Base-by-base conservation (phyloP, 2,888 invertebrate species). In the Ganaspis brasiliensis region DNA sequence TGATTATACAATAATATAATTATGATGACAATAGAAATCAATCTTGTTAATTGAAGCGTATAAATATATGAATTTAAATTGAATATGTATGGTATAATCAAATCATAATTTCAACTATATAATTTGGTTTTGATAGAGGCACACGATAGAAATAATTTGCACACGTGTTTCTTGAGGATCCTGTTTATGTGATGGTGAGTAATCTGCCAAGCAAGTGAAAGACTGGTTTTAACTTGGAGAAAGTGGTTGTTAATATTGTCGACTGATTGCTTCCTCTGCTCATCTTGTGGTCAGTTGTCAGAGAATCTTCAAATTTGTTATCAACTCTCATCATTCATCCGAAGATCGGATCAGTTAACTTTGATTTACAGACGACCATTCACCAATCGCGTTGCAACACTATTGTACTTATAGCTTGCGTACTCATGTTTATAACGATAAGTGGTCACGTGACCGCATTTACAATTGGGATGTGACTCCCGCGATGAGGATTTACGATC, bases 201-300 rank as follows among this genome's bases (percentile, higher is more conserved):
- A 75, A 75, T 72, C 75, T 72, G 35, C 63, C 71, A 67, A 73
- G 63, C 67, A 67, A 59, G 73, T 73, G 76, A 76, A 59, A 78
- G 61, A 73, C 63, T 76, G 59, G 49, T 75, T 78, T 76, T 71
- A 74, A 4, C 75, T 49, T 76, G 61, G 82, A 76, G 80, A 81
- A 82, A 80, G 82, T 80, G 75, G 75, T 76, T 79, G 72, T 59
- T 76, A 75, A 75, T 76, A 71, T 26, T 56, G 55, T 52, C 35
- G 40, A 45, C 67, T 79, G 77, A 76, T 78, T 82, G 75, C 59
- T 82, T 63, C 77, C 78, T 72, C 73, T 67, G 77, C 70, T 77
- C 79, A 80, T 80, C 82, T 77, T 57, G 73, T 14, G 21, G 10
- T 37, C 16, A n/a, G 16, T n/a, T 40, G 40, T 24, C 45, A 40